Conservation (phyloP, 2,113 vertebrate genomes). For the Megaceryle maxima region DNA sequence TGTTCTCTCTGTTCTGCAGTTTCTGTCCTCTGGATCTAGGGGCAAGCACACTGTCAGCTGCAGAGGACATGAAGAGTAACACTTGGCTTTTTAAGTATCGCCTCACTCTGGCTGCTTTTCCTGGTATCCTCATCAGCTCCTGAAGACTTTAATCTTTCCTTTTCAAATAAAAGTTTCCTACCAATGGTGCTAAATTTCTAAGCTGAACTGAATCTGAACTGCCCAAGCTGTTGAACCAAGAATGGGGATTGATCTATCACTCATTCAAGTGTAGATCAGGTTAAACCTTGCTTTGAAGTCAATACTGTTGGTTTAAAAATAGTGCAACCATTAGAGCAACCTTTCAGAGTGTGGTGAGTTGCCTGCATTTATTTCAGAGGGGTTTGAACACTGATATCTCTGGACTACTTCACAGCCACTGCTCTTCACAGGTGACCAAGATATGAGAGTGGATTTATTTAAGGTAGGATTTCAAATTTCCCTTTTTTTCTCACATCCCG, state of each 20-base stretch:
- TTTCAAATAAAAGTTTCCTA: background rate
- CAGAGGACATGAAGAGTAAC: background rate
- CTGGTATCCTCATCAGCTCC: background rate
- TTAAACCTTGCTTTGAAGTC: conserved; percentile 9
- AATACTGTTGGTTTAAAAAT: background rate
- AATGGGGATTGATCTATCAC: background rate
- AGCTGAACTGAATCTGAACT: background rate
- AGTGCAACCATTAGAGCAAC: background rate
- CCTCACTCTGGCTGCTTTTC: background rate
- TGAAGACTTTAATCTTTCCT: background rate
- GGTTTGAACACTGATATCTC: background rate
- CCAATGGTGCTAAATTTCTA: background rate
- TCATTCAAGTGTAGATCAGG: background rate
- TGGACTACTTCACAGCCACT: background rate
- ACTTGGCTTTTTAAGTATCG: background rate
- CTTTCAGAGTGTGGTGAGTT: background rate
- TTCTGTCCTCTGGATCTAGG: background rate
- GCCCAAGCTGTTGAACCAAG: background rate
- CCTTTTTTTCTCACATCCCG: background rate
- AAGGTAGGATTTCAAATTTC: conserved; percentile 13
- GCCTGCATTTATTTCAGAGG: conserved; percentile 1
- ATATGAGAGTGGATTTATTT: background rate
- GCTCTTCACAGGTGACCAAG: background rate
- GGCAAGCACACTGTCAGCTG: background rate
- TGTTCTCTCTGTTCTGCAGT: background rate